These are phyloP conservation scores for Thereva unica DNA, from an alignment of 2,888 invertebrate genomes.

Conservation along the genomic window DNA sequence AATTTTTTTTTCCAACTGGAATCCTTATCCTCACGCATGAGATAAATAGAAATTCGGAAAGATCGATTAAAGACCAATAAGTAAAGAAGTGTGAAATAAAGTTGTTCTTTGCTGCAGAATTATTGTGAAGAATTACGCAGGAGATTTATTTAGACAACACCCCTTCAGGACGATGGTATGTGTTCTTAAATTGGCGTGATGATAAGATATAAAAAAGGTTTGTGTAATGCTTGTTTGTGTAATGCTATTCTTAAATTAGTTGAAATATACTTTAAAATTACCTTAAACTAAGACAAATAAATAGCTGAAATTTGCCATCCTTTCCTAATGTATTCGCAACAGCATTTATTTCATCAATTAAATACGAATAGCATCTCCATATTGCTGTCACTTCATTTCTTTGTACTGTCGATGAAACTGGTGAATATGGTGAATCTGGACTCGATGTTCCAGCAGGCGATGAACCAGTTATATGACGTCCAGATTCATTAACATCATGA, in stretches of 20 bases:
- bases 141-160: too few species aligned
- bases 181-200: background rate
- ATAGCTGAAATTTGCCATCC: constrained; percentile 97
- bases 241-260: background rate
- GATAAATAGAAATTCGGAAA: too few species aligned
- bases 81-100: too few species aligned
- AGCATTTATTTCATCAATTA: constrained; percentile 85
- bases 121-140: too few species aligned
- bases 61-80: too few species aligned
- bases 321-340: constrained; percentile 82
- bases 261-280: constrained; percentile 54
- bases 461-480: constrained; percentile 35
- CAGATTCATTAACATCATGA: constrained; percentile 48
- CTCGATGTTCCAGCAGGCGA: constrained; percentile 58
- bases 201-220: background rate
- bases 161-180: too few species aligned
- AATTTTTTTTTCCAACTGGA: too few species aligned
- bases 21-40: too few species aligned
- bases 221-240: background rate
- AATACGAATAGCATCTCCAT: constrained; percentile 85
- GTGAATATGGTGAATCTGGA: constrained; percentile 50
- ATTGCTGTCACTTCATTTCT: constrained; percentile 68
- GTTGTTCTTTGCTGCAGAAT: too few species aligned
- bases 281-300: constrained; percentile 92
- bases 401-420: constrained; percentile 51